These are phyloP conservation scores for Mya arenaria DNA, from an alignment of 1,140 invertebrate species.

Conservation along the genomic window DNA sequence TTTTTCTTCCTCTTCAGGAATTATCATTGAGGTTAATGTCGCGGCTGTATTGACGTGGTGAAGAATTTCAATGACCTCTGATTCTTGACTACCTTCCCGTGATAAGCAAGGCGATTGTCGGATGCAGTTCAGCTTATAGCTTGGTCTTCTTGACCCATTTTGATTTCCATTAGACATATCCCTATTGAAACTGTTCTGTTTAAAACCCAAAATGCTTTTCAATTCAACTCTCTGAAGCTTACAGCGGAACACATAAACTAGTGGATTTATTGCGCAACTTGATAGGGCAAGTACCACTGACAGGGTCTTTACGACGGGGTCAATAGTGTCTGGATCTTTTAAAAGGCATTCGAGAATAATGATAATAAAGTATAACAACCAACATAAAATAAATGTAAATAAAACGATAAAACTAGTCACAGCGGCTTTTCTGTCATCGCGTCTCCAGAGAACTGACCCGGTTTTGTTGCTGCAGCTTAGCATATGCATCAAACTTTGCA, in stretches of 20 bases:
- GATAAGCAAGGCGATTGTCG: conserved; percentile 53
- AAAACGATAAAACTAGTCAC: conserved; percentile 84
- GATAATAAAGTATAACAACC: conserved; percentile 83
- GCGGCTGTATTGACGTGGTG: conserved; percentile 59
- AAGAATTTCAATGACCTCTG: conserved; percentile 44
- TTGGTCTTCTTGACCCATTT: conserved; percentile 7
- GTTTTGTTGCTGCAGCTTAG: conserved; percentile 73
- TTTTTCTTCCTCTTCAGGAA: conserved; percentile 21
- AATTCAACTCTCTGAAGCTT: conserved; percentile 79
- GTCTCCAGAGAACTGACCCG: conserved; percentile 74
- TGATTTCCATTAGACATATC: conserved; percentile 1
- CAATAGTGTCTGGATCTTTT: conserved; percentile 64
- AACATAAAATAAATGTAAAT: conserved; percentile 83
- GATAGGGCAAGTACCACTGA: conserved; percentile 77
- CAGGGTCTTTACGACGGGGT: conserved; percentile 63
- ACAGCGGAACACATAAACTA: conserved; percentile 84
- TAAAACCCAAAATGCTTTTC: conserved; percentile 60
- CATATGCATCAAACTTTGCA: conserved; percentile 65
- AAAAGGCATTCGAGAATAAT: conserved; percentile 76
- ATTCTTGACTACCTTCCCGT: conserved; percentile 61
- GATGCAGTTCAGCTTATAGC: conserved; percentile 28
- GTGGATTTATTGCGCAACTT: conserved; percentile 82
- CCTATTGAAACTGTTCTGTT: neutral
- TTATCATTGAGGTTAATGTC: conserved; percentile 59
- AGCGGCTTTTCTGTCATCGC: conserved; percentile 84